Evolutionary conservation across 2,888 invertebrate species (phyloP).

Genomic region (Anodontia alba): DNA sequence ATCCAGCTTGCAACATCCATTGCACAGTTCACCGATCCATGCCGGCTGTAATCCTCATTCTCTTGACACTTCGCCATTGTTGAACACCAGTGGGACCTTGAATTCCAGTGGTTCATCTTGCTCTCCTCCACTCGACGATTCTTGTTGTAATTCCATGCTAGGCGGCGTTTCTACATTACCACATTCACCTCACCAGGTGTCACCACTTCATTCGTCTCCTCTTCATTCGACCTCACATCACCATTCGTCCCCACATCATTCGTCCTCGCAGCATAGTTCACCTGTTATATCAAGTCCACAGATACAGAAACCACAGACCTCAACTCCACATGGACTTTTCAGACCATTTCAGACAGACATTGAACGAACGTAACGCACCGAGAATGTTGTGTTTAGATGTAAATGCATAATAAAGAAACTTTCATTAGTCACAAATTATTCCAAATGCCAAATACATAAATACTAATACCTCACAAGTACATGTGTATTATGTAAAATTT

Average conservation of each 20-base stretch:
- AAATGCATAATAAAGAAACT: no score
- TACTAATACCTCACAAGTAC: no score
- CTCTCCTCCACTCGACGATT: conserved; percentile 54
- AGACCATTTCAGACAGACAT: conserved; percentile 69
- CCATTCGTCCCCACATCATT: conserved; percentile 23
- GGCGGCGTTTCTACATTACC: conserved; percentile 51
- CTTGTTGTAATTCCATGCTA: conserved; percentile 46
- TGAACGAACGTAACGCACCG: conserved; percentile 52
- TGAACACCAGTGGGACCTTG: conserved; percentile 48
- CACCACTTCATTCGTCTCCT: conserved; percentile 18
- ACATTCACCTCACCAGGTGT: conserved; percentile 34
- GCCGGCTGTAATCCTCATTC: conserved; percentile 34
- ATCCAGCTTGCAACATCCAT: conserved; percentile 46
- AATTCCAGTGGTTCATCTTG: conserved; percentile 58
- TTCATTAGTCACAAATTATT: no score
- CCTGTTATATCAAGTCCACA: conserved; percentile 29
- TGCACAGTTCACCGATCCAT: conserved; percentile 43
- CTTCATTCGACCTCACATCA: conserved; percentile 18
- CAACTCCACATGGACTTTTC: conserved; percentile 66
- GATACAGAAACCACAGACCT: conserved; percentile 24
- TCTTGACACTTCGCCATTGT: conserved; percentile 27
- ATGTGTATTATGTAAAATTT: no score
- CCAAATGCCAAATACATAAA: no score
- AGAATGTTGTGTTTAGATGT: neutral
- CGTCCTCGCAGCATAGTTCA: conserved; percentile 34